Evolutionary conservation across 2,113 vertebrate species (phyloP).

Genomic region (Etia nguti): DNA sequence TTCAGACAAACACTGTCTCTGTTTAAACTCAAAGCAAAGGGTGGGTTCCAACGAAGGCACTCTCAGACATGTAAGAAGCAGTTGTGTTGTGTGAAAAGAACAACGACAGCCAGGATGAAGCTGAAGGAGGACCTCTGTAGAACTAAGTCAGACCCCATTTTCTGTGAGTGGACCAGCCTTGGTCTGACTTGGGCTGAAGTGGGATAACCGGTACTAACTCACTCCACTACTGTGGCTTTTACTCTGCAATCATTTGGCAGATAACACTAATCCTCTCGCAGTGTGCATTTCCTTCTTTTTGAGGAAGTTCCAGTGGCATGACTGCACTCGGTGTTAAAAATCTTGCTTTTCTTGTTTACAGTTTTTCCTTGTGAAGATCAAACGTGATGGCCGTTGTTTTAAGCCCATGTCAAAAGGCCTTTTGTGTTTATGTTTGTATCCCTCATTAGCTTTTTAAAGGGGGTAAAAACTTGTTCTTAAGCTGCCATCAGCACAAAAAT

Average conservation of each 20-base stretch:
- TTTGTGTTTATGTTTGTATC: constrained; percentile 3
- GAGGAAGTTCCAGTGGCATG: constrained; percentile 1
- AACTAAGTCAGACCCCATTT: constrained; percentile 30
- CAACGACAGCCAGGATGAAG: not conserved
- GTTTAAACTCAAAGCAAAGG: constrained; percentile 46
- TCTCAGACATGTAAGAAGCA: constrained; percentile 21
- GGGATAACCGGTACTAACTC: constrained; percentile 55
- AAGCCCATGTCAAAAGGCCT: not conserved
- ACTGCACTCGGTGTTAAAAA: not conserved
- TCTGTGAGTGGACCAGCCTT: constrained; percentile 62
- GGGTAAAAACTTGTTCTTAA: constrained; percentile 5
- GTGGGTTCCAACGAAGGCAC: not conserved
- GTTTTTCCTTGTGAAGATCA: constrained; percentile 5
- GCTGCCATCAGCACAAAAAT: constrained; percentile 9
- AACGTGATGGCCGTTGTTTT: not conserved
- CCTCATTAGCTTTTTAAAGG: constrained; percentile 11
- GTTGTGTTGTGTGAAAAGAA: not conserved
- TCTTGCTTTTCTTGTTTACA: constrained; percentile 42
- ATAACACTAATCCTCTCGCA: constrained; percentile 34
- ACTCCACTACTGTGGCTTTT: constrained; percentile 32
- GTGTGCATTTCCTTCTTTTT: not conserved
- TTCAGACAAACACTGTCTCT: constrained; percentile 22
- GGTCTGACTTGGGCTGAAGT: constrained; percentile 41
- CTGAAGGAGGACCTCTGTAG: constrained; percentile 24
- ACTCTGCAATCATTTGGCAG: not conserved